Evolutionary conservation across 2,113 vertebrate genomes (phyloP).

Genomic region (Gambusia holbrooki): DNA sequence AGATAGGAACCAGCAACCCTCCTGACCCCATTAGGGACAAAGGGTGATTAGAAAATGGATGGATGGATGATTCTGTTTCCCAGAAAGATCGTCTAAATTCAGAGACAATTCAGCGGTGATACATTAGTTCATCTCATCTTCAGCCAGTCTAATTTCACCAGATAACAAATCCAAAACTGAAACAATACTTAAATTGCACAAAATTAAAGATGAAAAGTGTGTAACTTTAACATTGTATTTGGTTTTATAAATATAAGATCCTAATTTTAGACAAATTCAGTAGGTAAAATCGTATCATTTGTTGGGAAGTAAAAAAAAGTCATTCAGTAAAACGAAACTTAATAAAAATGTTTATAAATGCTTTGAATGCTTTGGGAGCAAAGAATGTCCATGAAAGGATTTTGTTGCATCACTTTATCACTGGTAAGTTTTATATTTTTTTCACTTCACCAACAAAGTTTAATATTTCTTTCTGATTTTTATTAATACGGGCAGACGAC

Average conservation of each 20-base stretch:
- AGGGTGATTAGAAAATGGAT: no score
- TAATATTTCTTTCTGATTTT: constrained; percentile 18
- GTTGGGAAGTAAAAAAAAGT: background rate
- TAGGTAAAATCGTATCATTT: background rate
- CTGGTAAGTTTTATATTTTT: background rate
- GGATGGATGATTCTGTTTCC: background rate
- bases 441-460: constrained; percentile 15
- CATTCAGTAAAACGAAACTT: background rate
- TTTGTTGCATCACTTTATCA: background rate
- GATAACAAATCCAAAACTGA: background rate
- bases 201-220: background rate
- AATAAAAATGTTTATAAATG: background rate
- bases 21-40: no score
- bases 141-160: background rate
- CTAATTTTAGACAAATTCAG: no score
- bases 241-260: no score
- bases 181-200: background rate
- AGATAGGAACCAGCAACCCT: no score
- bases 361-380: background rate
- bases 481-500: constrained; percentile 11
- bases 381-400: background rate
- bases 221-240: no score
- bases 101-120: background rate
- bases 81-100: background rate
- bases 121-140: background rate